Evolutionary conservation across 2,113 vertebrate species (phyloP), one percentile per base, ranked within the genome.

Genomic region (Limnothrissa miodon): DNA sequence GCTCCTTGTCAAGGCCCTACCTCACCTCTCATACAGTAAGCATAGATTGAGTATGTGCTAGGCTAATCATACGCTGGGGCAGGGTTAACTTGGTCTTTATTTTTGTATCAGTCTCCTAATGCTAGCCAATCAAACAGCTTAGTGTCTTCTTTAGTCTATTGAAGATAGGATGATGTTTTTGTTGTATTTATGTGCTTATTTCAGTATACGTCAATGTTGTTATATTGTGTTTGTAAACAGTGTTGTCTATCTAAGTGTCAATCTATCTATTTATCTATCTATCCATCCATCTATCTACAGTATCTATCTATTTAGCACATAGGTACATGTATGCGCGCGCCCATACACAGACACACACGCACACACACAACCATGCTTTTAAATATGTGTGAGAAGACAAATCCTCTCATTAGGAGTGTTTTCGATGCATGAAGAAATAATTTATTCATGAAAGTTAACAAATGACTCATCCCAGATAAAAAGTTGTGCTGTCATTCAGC

Each of bases 381-480:
- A 86, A 83, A 86, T 85, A 78, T 84, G 83, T 83, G 89, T 88
- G 89, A 88, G 90, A 89, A 93, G 90, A 90, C 86, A 90, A 90
- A 92, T 91, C 90, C 90, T 87, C 91, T 94, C 92, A 94, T 94
- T 93, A 93, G 66, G 79, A 87, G 62, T 78, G 80, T 90, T 93
- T 92, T 92, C 91, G 93, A 93, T 93, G 90, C 89, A 91, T 92
- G 90, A 91, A 87, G 86, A 91, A 89, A 91, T 93, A 87, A 93
- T 92, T 91, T 92, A 93, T 94, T 93, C 93, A 91, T 92, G 89
- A 88, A 91, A 92, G 91, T 91, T 87, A 92, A 91, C 85, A 91
- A 91, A 90, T 93, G 82, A 89, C 89, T 92, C 84, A 89, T 89
- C 90, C 81, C n/a, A 81, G 85, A 87, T 87, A 83, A 91, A 39